These are phyloP conservation scores for Amphiprion percula DNA, from an alignment of 2,113 vertebrate species.

Conservation along the genomic window DNA sequence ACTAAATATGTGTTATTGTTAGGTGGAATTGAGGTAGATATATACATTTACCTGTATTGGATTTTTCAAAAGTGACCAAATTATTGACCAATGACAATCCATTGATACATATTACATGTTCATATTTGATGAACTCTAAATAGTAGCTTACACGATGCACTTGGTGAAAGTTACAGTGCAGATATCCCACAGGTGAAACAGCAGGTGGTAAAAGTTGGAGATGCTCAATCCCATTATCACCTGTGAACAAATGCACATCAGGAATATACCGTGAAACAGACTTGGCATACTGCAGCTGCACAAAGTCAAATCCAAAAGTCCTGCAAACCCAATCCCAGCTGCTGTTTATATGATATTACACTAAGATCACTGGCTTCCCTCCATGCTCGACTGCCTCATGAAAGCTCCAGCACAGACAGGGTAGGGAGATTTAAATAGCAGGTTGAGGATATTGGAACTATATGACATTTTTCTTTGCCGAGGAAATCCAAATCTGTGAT, in stretches of 20 bases:
- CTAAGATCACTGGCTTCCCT: slow-evolving; percentile 21
- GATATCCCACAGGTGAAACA: not conserved
- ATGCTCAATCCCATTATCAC: not conserved
- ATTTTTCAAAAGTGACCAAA: too few species aligned
- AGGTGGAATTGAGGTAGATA: too few species aligned
- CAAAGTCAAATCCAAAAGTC: slow-evolving; percentile 16
- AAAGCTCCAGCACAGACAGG: slow-evolving; percentile 45
- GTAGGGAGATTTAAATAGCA: slow-evolving; percentile 51
- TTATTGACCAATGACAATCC: too few species aligned
- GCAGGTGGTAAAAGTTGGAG: not conserved
- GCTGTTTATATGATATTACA: slow-evolving; percentile 28
- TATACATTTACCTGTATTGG: too few species aligned
- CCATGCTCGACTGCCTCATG: slow-evolving; percentile 27
- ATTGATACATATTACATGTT: not conserved
- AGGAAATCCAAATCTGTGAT: slow-evolving; percentile 68
- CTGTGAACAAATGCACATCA: not conserved
- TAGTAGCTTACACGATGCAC: not conserved
- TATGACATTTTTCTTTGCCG: slow-evolving; percentile 67
- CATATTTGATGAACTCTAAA: too few species aligned
- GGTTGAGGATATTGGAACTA: slow-evolving; percentile 44
- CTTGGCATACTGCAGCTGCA: not conserved
- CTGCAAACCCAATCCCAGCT: slow-evolving; percentile 7
- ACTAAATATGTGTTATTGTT: too few species aligned
- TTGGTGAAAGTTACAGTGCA: slow-evolving; percentile 11
- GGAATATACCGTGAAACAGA: not conserved